These are phyloP conservation scores for Callyntrura guangdongensis DNA, from an alignment of 2,888 invertebrate species.

Conservation along the genomic window DNA sequence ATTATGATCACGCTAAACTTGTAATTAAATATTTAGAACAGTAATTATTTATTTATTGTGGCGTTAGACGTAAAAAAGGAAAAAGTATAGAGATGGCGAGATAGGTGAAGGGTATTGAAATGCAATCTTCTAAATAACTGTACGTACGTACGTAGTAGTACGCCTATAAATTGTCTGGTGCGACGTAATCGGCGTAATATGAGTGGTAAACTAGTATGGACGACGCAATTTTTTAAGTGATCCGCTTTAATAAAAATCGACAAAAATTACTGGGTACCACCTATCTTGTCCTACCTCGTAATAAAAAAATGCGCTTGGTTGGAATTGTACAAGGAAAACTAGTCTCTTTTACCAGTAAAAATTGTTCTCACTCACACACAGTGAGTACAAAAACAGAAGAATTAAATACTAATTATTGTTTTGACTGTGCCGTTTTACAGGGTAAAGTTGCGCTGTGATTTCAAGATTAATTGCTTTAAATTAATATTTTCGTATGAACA, in stretches of 20 bases:
- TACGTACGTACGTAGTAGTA: neutral
- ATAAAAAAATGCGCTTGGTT: too few species aligned
- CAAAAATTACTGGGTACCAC: neutral
- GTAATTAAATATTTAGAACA: constrained; percentile 45
- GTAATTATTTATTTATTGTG: constrained; percentile 19
- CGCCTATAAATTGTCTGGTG: too few species aligned
- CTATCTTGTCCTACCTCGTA: neutral
- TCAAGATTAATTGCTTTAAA: neutral
- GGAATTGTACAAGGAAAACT: too few species aligned
- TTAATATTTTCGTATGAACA: constrained; percentile 2
- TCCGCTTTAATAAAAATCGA: neutral
- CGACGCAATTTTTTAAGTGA: constrained; percentile 28
- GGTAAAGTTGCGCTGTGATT: neutral
- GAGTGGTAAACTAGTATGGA: neutral
- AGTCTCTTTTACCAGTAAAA: too few species aligned
- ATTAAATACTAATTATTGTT: too few species aligned
- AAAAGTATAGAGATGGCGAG: neutral
- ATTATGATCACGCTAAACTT: constrained; percentile 18
- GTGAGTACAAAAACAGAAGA: too few species aligned
- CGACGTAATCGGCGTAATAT: neutral
- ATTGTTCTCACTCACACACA: too few species aligned
- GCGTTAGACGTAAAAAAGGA: neutral
- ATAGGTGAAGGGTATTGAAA: neutral
- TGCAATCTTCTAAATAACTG: neutral
- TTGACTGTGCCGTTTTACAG: too few species aligned